Conservation (phyloP, 92 coral and sea anemone species). For the Zoanthus gigantus region DNA sequence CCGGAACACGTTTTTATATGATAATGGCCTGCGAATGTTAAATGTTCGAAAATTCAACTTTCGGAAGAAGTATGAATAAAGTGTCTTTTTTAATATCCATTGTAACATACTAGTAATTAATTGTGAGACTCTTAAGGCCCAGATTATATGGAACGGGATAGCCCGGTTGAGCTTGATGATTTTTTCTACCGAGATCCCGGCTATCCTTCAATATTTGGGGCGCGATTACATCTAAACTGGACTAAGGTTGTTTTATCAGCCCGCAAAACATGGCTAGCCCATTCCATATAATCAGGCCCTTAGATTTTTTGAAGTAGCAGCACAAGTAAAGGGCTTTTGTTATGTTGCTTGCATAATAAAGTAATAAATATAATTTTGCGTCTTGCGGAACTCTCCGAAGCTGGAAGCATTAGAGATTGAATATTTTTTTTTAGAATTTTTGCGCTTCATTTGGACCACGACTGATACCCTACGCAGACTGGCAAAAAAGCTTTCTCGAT, state of each 20-base stretch:
- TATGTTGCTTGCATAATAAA: neutral
- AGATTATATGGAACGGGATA: neutral
- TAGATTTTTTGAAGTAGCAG: neutral
- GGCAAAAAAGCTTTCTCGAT: neutral
- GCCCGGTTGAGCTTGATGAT: neutral
- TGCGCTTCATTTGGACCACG: neutral
- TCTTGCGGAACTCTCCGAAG: slow-evolving; percentile 6
- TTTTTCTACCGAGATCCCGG: neutral
- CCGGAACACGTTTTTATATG: slow-evolving; percentile 8
- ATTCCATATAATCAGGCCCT: neutral
- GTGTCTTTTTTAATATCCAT: neutral
- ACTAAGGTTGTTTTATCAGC: neutral
- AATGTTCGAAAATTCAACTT: slow-evolving; percentile 5
- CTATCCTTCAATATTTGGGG: neutral
- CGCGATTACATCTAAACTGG: slow-evolving; percentile 1
- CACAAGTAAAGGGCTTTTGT: neutral
- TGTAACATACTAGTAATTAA: neutral
- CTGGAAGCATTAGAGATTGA: slow-evolving; percentile 2
- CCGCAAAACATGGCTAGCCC: neutral
- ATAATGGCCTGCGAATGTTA: slow-evolving; percentile 11
- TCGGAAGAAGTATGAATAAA: slow-evolving; percentile 3
- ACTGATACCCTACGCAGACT: slow-evolving; percentile 1
- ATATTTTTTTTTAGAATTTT: slow-evolving; percentile 1
- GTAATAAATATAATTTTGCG: neutral
- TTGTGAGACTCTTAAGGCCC: neutral